A percentile compares a stretch with the other conserved stretches of the same genome.
Evolutionary conservation across 2,113 vertebrate genomes (phyloP).

Genomic region (Gracilinanus agilis): DNA sequence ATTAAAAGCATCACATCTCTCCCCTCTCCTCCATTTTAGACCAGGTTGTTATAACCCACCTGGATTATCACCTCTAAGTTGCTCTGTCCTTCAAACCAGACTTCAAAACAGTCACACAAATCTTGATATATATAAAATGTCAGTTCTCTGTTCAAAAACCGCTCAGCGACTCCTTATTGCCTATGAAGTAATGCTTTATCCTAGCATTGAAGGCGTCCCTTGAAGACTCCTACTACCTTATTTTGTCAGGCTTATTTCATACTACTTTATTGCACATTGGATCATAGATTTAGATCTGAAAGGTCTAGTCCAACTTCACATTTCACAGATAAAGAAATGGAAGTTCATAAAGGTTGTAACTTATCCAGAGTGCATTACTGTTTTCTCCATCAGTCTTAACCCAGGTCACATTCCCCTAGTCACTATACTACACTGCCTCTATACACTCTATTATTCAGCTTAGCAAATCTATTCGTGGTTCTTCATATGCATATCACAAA

Average conservation of each 20-base stretch:
- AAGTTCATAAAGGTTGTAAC: neutral
- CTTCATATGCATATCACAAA: neutral
- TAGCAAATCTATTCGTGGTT: neutral
- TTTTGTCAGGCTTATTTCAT: neutral
- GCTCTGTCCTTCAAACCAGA: neutral
- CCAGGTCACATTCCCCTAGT: neutral
- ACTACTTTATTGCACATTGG: neutral
- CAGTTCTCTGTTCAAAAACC: neutral
- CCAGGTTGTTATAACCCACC: neutral
- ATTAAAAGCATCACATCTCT: neutral
- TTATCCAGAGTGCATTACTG: neutral
- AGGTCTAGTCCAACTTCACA: too few relatives aligned
- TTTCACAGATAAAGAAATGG: neutral
- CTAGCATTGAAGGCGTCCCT: neutral
- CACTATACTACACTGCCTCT: neutral
- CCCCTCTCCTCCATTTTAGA: neutral
- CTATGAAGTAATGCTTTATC: neutral
- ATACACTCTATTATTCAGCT: neutral
- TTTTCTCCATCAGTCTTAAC: neutral
- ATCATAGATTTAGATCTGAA: neutral
- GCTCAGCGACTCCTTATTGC: neutral
- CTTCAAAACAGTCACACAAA: neutral
- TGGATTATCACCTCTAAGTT: neutral
- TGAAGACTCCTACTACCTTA: neutral
- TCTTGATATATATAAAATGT: neutral